Evolutionary conservation across 1,140 invertebrate genomes (phyloP).

Genomic region (Atta colombica): DNA sequence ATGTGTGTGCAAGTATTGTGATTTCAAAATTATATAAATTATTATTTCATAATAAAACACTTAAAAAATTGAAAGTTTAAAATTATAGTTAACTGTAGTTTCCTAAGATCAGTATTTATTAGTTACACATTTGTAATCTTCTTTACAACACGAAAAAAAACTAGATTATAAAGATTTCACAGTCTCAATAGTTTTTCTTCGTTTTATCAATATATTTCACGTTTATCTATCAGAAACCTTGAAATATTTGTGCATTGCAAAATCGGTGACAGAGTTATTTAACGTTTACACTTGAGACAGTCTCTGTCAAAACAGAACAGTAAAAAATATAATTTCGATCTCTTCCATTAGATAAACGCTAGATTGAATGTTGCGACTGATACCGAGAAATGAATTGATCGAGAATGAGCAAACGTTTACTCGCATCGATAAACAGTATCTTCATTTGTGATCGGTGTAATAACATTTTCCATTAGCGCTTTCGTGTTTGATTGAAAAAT

Average conservation of each 20-base stretch:
- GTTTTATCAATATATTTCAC: background rate
- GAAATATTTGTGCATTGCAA: background rate
- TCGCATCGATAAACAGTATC: conserved; percentile 61
- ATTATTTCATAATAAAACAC: too few relatives aligned
- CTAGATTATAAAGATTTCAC: background rate
- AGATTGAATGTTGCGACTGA: background rate
- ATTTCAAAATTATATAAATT: too few relatives aligned
- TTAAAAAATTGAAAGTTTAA: too few relatives aligned
- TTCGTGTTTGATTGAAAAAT: conserved; percentile 59
- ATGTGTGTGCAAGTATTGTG: too few relatives aligned
- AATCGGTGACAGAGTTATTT: background rate
- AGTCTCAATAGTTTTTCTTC: background rate
- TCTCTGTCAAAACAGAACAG: background rate
- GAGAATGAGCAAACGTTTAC: conserved; percentile 25
- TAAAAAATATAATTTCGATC: background rate
- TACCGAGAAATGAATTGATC: conserved; percentile 1
- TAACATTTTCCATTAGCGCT: conserved; percentile 69
- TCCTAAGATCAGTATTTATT: too few relatives aligned
- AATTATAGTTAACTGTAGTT: too few relatives aligned
- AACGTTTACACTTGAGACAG: background rate
- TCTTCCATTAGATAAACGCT: background rate
- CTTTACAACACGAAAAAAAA: too few relatives aligned
- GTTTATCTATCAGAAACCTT: background rate
- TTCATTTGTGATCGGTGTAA: conserved; percentile 39
- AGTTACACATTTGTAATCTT: too few relatives aligned